phyloP scores from a whole-genome alignment of 1,140 invertebrate species.

The Drosophila nasuta region DNA sequence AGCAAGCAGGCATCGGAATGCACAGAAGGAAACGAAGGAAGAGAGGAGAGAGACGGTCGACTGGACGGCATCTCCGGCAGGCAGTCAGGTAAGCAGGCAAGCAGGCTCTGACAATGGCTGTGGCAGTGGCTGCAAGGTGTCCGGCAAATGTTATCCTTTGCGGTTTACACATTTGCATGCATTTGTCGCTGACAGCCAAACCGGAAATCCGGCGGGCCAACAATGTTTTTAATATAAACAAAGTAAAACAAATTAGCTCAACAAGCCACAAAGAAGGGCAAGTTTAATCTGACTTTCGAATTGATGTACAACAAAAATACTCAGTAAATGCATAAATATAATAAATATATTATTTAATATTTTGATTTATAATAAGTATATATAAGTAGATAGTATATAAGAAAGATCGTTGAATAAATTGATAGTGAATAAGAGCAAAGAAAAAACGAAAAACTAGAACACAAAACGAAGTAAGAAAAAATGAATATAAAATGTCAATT shows the following conservation, averaged over 20 bases:
- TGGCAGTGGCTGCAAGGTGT: constrained; percentile 44
- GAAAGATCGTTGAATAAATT: no score
- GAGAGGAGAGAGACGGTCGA: no score
- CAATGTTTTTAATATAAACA: constrained; percentile 83
- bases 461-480: no score
- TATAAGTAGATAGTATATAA: no score
- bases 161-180: constrained; percentile 75
- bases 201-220: constrained; percentile 50
- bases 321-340: neutral
- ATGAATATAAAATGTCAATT: no score
- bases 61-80: no score
- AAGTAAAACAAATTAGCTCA: constrained; percentile 81
- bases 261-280: constrained; percentile 36
- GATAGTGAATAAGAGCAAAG: no score
- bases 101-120: constrained; percentile 16
- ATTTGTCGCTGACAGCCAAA: constrained; percentile 42
- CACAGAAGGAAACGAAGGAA: neutral
- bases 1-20: neutral
- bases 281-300: neutral
- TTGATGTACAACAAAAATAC: constrained; percentile 13
- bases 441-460: no score
- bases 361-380: no score
- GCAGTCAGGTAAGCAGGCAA: constrained; percentile 14
- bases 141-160: constrained; percentile 75
- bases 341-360: no score